phyloP scores from a whole-genome alignment of 2,797 vertebrate species.

The Decapterus maruadsi region DNA sequence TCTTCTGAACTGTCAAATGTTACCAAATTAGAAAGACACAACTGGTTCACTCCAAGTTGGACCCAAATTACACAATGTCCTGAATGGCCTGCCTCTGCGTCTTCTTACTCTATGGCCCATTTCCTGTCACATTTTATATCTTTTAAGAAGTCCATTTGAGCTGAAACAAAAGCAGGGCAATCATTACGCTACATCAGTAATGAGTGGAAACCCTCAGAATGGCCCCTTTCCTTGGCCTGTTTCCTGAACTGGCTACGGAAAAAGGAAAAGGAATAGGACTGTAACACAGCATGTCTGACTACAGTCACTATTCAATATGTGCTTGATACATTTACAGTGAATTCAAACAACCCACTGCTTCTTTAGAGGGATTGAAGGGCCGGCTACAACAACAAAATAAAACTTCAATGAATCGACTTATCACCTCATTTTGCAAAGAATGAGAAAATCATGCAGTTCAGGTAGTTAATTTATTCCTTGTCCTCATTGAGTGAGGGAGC shows the following conservation, averaged over 20 bases:
- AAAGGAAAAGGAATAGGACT: conserved; percentile 7
- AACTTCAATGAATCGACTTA: conserved; percentile 54
- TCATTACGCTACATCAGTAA: conserved; percentile 62
- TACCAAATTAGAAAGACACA: conserved; percentile 51
- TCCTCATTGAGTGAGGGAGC: conserved; percentile 71
- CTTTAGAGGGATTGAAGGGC: neutral
- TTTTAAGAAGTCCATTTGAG: conserved; percentile 65
- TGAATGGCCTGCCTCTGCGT: conserved; percentile 55
- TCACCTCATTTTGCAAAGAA: conserved; percentile 58
- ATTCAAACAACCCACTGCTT: neutral
- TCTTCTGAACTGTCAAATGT: conserved; percentile 48
- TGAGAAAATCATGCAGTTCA: conserved; percentile 76
- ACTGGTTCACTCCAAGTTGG: conserved; percentile 52
- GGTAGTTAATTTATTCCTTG: conserved; percentile 79
- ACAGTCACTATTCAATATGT: conserved; percentile 7
- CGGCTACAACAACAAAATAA: conserved; percentile 32
- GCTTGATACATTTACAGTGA: conserved; percentile 8
- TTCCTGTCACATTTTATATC: conserved; percentile 74
- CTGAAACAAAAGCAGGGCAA: conserved; percentile 63
- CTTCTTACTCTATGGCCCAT: conserved; percentile 53
- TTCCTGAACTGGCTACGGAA: conserved; percentile 48
- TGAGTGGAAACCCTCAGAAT: conserved; percentile 62
- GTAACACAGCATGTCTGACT: conserved; percentile 21
- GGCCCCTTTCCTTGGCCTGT: conserved; percentile 60
- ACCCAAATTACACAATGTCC: conserved; percentile 66